phyloP scores from a whole-genome alignment of 2,888 invertebrate species.

The Chrysolina oricalcia region DNA sequence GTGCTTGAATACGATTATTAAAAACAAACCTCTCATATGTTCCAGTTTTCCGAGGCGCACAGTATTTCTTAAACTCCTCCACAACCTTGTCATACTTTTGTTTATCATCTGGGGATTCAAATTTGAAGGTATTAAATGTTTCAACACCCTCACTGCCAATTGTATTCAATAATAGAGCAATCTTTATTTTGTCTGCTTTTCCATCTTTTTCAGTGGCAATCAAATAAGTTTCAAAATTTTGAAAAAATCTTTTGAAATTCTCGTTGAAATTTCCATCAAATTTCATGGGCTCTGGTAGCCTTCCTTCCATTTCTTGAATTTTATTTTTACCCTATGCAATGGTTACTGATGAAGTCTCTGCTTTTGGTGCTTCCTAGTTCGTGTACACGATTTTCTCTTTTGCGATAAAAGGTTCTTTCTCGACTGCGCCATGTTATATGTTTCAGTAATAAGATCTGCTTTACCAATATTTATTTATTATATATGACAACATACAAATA shows the following conservation, averaged over 20 bases:
- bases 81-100: conserved; percentile 26
- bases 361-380: conserved; percentile 1
- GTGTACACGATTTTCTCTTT: neutral
- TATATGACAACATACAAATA: too few species aligned
- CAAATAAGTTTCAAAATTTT: conserved; percentile 24
- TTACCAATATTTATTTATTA: too few species aligned
- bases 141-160: conserved; percentile 27
- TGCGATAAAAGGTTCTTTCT: too few species aligned
- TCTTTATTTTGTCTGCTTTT: too few species aligned
- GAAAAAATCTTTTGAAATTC: conserved; percentile 21
- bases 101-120: neutral
- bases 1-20: conserved; percentile 24
- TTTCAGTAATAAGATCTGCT: too few species aligned
- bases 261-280: conserved; percentile 10
- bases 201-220: too few species aligned
- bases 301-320: too few species aligned
- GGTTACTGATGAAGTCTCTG: conserved; percentile 2
- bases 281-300: too few species aligned
- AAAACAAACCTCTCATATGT: conserved; percentile 37
- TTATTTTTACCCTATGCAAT: neutral
- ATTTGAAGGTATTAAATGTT: conserved; percentile 33
- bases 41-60: conserved; percentile 20
- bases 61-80: conserved; percentile 27
- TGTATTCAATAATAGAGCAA: conserved; percentile 30
- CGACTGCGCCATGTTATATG: too few species aligned